Conservation (phyloP, 2,797 vertebrate species). For the Sebastes hopkinsi region DNA sequence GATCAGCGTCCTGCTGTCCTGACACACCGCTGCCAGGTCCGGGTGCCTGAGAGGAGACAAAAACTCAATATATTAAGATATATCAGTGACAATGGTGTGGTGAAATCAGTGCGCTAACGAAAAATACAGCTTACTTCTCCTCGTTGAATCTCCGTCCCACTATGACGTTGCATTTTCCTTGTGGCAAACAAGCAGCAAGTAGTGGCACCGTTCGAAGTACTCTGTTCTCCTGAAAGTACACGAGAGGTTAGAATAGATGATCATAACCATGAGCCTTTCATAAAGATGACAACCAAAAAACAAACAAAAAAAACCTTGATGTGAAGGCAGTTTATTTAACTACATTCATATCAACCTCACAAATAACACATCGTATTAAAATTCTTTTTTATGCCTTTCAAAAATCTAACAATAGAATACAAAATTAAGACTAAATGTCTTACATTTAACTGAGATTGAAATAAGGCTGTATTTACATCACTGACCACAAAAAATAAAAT, state of each 20-base stretch:
- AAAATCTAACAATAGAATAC: background rate
- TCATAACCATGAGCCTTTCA: background rate
- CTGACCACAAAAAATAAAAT: too few species aligned
- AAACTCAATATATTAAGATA: background rate
- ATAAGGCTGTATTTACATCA: too few species aligned
- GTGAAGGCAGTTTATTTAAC: background rate
- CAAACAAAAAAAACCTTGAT: too few species aligned
- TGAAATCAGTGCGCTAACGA: background rate
- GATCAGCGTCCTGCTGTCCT: constrained; percentile 87
- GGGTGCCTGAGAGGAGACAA: constrained; percentile 81
- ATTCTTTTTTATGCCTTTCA: background rate
- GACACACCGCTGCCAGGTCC: constrained; percentile 91
- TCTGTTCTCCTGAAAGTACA: constrained; percentile 87
- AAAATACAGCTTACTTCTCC: constrained; percentile 84
- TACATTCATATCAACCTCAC: background rate
- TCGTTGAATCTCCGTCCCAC: constrained; percentile 93
- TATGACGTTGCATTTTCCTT: constrained; percentile 91
- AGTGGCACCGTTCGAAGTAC: constrained; percentile 95
- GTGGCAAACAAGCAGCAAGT: constrained; percentile 91
- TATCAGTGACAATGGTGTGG: background rate
- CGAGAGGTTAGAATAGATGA: background rate
- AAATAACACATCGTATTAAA: background rate
- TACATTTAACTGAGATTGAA: too few species aligned
- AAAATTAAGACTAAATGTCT: too few species aligned
- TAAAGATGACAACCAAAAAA: background rate